Evolutionary conservation across 2,113 vertebrate genomes (phyloP).

Genomic region (Otus sunia): DNA sequence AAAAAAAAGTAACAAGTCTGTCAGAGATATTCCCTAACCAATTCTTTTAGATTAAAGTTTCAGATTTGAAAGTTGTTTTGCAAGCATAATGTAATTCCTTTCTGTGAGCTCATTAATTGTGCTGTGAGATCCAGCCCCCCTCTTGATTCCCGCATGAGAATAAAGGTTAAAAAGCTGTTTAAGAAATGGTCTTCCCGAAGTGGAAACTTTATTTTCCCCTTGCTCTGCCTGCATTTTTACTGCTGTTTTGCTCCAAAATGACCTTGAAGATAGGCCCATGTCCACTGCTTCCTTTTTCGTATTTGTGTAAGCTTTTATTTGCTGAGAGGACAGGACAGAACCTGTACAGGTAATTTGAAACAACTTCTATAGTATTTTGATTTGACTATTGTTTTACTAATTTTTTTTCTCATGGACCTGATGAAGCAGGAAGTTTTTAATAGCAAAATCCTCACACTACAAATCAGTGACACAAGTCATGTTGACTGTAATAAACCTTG

Average conservation of each 20-base stretch:
- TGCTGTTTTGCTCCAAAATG: neutral
- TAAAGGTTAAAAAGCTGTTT: neutral
- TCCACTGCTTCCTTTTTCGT: neutral
- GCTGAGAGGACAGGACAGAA: neutral
- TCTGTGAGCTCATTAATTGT: neutral
- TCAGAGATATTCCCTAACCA: slow-evolving; percentile 4
- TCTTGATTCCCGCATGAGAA: neutral
- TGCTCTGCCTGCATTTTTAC: neutral
- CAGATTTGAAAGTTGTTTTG: neutral
- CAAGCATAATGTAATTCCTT: neutral
- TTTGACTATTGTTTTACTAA: neutral
- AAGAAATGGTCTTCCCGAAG: neutral
- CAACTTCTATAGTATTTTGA: neutral
- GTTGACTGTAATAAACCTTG: neutral
- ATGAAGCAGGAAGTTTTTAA: neutral
- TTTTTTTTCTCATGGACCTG: neutral
- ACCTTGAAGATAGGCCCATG: neutral
- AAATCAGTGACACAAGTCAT: neutral
- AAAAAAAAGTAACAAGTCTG: neutral
- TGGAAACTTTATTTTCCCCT: neutral
- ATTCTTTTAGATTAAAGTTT: neutral
- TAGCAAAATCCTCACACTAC: neutral
- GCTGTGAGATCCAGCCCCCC: neutral
- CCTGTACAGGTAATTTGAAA: neutral
- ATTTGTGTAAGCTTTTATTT: slow-evolving; percentile 8